A percentile compares a stretch with the other conserved stretches of the same genome.
These are phyloP conservation scores for Drosophila fulvimacula DNA, from an alignment of 2,888 invertebrate genomes.

Conservation along the genomic window DNA sequence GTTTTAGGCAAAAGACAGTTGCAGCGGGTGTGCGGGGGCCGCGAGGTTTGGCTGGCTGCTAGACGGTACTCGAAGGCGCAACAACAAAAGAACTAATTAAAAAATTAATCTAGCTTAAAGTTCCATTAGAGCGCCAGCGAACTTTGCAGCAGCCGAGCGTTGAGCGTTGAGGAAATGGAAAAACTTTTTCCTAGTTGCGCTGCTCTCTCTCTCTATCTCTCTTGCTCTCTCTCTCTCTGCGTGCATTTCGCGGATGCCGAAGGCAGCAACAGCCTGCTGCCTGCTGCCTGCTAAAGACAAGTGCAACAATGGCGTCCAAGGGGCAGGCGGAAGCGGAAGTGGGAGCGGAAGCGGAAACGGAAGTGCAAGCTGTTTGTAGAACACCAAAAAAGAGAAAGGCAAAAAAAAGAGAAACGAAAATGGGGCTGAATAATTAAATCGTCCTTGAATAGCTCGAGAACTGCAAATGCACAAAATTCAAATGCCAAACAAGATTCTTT, in stretches of 20 bases:
- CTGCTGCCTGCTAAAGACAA: conserved; percentile 66
- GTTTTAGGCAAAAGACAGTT: conserved; percentile 40
- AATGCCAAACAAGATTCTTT: conserved; percentile 48
- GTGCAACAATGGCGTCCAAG: conserved; percentile 57
- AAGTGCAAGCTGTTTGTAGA: conserved; percentile 72
- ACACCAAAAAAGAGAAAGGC: conserved; percentile 20
- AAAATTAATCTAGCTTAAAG: conserved; percentile 82
- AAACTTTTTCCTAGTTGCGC: conserved; percentile 69
- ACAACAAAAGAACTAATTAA: conserved; percentile 82
- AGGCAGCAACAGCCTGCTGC: conserved; percentile 66
- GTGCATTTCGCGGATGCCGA: conserved; percentile 58
- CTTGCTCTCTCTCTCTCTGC: conserved; percentile 15
- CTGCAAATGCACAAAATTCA: conserved; percentile 55
- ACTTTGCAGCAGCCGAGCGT: conserved; percentile 53
- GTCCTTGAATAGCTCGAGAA: conserved; percentile 68
- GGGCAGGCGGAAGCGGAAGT: conserved; percentile 46
- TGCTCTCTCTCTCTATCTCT: background rate
- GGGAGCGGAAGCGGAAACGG: conserved; percentile 41
- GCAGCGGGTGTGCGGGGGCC: background rate
- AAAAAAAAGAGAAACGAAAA: conserved; percentile 16
- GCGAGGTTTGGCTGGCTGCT: conserved; percentile 23
- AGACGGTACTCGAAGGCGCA: conserved; percentile 71
- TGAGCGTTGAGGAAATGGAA: conserved; percentile 72
- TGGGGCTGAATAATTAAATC: conserved; percentile 76
- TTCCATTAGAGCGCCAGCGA: conserved; percentile 79